Conservation (phyloP, 1,140 invertebrate species). For the Hetaerina americana region DNA sequence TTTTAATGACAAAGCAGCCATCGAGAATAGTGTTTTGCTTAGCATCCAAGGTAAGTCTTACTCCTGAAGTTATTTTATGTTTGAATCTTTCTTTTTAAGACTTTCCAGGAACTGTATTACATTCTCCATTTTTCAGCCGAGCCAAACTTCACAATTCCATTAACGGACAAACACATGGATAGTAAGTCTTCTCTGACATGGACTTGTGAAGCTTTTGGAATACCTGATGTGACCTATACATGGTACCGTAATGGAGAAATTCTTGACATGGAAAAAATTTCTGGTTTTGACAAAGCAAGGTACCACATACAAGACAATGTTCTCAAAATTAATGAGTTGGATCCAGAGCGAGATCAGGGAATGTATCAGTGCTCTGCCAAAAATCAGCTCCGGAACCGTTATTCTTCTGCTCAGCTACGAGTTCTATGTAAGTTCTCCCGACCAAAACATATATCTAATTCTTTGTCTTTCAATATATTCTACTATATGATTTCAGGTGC, state of each 20-base stretch:
- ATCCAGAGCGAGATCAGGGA: conserved; percentile 70
- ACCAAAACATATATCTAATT: too few relatives aligned
- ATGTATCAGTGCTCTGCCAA: conserved; percentile 91
- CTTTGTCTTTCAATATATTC: too few relatives aligned
- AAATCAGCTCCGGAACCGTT: conserved; percentile 76
- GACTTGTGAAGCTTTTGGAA: conserved; percentile 91
- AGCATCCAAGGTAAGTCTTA: conserved; percentile 58
- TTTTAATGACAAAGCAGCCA: conserved; percentile 66
- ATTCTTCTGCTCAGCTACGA: conserved; percentile 78
- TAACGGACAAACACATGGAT: conserved; percentile 81
- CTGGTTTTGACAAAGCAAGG: conserved; percentile 51
- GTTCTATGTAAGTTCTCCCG: conserved; percentile 55
- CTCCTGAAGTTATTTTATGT: background rate
- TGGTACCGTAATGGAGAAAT: conserved; percentile 82
- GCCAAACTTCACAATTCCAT: conserved; percentile 84
- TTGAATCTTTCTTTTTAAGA: background rate
- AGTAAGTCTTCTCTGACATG: conserved; percentile 70
- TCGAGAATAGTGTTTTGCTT: conserved; percentile 60
- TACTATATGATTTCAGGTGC: too few relatives aligned
- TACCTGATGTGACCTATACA: conserved; percentile 83
- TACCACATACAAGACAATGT: conserved; percentile 79
- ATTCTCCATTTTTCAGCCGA: conserved; percentile 41
- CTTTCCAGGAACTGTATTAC: background rate
- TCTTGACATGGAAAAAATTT: conserved; percentile 47
- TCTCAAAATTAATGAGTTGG: conserved; percentile 62